phyloP scores from a whole-genome alignment of 2,113 vertebrate species.

The Cynocephalus volans region DNA sequence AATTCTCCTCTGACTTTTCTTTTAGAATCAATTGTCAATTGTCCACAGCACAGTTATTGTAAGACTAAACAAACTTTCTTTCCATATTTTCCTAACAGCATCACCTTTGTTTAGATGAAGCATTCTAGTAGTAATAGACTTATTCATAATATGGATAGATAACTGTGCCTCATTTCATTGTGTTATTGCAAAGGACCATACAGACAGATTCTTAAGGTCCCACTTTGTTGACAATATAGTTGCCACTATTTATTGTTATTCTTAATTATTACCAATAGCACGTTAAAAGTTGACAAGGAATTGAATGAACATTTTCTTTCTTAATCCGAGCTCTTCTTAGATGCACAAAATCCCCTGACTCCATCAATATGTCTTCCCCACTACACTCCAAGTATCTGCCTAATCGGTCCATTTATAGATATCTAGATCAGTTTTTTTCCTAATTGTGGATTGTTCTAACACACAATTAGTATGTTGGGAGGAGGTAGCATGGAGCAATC shows the following conservation, averaged over 20 bases:
- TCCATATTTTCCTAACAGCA: not conserved
- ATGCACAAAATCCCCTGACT: not conserved
- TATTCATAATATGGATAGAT: not conserved
- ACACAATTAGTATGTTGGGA: not conserved
- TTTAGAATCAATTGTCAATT: constrained; percentile 61
- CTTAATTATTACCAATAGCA: not conserved
- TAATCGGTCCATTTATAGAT: not conserved
- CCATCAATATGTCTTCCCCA: not conserved
- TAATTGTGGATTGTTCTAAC: not conserved
- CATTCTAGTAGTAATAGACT: not conserved
- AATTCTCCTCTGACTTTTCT: constrained; percentile 59
- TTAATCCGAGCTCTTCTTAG: not conserved
- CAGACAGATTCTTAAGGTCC: not conserved
- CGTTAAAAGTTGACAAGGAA: not conserved
- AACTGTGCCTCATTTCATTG: not conserved
- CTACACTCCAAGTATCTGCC: too few relatives aligned
- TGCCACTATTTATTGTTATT: not conserved
- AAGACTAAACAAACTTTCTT: constrained; percentile 23
- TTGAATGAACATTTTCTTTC: not conserved
- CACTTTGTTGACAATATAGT: not conserved
- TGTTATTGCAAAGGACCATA: not conserved
- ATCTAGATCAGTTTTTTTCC: not conserved
- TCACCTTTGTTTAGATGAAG: constrained; percentile 12
- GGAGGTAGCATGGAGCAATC: not conserved
- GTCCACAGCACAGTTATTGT: constrained; percentile 26